phyloP scores from a whole-genome alignment of 2,888 invertebrate genomes.

The Drosophila fulvimacula region DNA sequence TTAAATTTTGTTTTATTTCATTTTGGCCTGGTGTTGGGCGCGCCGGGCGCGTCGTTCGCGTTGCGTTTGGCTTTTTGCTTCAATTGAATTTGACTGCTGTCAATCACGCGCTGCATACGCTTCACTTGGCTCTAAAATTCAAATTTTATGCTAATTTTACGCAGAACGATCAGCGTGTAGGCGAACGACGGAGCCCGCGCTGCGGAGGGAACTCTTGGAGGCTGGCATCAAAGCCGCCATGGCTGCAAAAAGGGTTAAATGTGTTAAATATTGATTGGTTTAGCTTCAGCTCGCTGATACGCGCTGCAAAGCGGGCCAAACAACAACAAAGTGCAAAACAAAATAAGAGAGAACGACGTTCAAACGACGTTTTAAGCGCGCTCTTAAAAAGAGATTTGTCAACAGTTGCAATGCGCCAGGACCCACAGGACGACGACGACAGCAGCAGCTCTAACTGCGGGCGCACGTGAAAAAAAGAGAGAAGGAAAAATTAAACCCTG shows the following conservation, averaged over 20 bases:
- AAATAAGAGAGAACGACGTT: constrained; percentile 42
- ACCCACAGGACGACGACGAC: constrained; percentile 8
- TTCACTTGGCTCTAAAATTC: constrained; percentile 78
- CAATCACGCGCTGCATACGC: constrained; percentile 79
- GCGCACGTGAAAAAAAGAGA: constrained; percentile 17
- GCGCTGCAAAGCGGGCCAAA: constrained; percentile 40
- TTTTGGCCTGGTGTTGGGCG: constrained; percentile 41
- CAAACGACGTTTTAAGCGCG: constrained; percentile 79
- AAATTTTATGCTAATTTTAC: constrained; percentile 80
- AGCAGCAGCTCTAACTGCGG: constrained; percentile 29
- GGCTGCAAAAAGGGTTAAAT: constrained; percentile 72
- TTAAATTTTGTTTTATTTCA: constrained; percentile 78
- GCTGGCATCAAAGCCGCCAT: constrained; percentile 43
- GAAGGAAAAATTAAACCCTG: constrained; percentile 46
- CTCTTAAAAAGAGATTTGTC: constrained; percentile 79
- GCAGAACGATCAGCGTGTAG: constrained; percentile 63
- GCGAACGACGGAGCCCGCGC: constrained; percentile 2
- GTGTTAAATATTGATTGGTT: constrained; percentile 79
- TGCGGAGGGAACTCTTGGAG: constrained; percentile 1
- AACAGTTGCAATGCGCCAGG: constrained; percentile 74
- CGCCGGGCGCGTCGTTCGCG: background rate
- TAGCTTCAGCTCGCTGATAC: constrained; percentile 58
- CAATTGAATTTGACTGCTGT: constrained; percentile 80
- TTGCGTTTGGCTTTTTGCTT: constrained; percentile 58
- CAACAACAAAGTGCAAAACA: constrained; percentile 20